phyloP scores from a whole-genome alignment of 2,113 vertebrate species.

The Vidua macroura region DNA sequence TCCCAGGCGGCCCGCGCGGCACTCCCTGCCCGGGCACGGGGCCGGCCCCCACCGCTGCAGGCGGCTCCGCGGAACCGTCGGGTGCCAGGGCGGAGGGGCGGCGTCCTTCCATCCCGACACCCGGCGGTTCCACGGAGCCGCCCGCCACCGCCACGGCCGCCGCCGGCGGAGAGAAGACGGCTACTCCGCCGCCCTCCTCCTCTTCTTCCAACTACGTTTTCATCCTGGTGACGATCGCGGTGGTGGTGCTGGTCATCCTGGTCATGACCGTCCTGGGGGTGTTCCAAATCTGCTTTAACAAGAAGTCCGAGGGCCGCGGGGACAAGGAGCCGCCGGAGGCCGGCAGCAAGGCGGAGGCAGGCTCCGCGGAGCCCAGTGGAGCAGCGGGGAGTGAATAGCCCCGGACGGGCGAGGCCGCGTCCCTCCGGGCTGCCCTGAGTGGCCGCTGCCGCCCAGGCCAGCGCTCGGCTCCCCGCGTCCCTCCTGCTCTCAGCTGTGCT shows the following conservation, averaged over 20 bases:
- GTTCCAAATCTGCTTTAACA: slow-evolving; percentile 70
- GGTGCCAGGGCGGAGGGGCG: neutral
- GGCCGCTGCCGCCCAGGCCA: neutral
- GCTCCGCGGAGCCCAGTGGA: neutral
- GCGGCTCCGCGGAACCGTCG: neutral
- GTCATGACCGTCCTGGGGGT: slow-evolving; percentile 69
- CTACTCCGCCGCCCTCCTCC: neutral
- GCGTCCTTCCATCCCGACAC: neutral
- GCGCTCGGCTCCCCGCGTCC: too few relatives aligned
- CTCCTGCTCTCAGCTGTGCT: neutral
- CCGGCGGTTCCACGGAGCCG: neutral
- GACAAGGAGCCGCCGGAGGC: neutral
- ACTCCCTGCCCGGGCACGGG: neutral
- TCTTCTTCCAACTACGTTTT: slow-evolving; percentile 58
- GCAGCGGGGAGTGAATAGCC: neutral
- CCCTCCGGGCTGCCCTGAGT: neutral
- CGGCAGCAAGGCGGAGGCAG: neutral
- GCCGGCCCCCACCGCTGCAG: neutral
- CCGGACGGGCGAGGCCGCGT: neutral
- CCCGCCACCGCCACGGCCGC: neutral
- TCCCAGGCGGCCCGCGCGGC: neutral
- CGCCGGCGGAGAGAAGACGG: neutral
- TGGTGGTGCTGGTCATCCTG: slow-evolving; percentile 68
- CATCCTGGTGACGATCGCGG: slow-evolving; percentile 67
- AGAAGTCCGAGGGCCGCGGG: neutral